A percentile compares a stretch with the other conserved stretches of the same genome.
phyloP scores from a whole-genome alignment of 1,140 invertebrate genomes.

The Zaprionus nigranus region DNA sequence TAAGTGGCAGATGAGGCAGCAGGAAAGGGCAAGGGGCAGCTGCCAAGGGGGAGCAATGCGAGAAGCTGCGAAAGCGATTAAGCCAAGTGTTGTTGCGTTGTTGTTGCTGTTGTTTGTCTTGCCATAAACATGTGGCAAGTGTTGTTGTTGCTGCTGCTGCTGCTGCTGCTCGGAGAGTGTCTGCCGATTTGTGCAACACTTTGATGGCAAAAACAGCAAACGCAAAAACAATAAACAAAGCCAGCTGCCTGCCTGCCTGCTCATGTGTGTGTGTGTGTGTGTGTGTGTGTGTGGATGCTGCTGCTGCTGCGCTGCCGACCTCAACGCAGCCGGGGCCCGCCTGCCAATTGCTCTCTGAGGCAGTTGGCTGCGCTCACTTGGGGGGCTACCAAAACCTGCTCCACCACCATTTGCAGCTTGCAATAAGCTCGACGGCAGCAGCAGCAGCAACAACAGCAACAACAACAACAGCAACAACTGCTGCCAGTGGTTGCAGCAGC shows the following conservation, averaged over 20 bases:
- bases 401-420: constrained; percentile 80
- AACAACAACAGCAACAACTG: constrained; percentile 19
- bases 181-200: constrained; percentile 66
- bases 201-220: constrained; percentile 44
- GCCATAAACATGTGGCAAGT: constrained; percentile 58
- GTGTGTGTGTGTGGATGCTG: constrained; percentile 33
- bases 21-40: no score
- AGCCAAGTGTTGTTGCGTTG: constrained; percentile 40
- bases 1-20: neutral
- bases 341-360: constrained; percentile 64
- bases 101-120: constrained; percentile 57
- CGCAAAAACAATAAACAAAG: constrained; percentile 54
- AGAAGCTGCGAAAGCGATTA: constrained; percentile 56
- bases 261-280: constrained; percentile 18
- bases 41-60: constrained; percentile 7
- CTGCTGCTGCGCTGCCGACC: constrained; percentile 31
- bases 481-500: constrained; percentile 17
- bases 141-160: constrained; percentile 36
- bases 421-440: constrained; percentile 32
- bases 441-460: constrained; percentile 39
- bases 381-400: constrained; percentile 68
- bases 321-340: constrained; percentile 41
- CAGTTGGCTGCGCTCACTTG: constrained; percentile 51
- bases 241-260: constrained; percentile 16
- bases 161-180: constrained; percentile 40